Evolutionary conservation across 2,113 vertebrate species (phyloP).

Genomic region (Nibea albiflora): DNA sequence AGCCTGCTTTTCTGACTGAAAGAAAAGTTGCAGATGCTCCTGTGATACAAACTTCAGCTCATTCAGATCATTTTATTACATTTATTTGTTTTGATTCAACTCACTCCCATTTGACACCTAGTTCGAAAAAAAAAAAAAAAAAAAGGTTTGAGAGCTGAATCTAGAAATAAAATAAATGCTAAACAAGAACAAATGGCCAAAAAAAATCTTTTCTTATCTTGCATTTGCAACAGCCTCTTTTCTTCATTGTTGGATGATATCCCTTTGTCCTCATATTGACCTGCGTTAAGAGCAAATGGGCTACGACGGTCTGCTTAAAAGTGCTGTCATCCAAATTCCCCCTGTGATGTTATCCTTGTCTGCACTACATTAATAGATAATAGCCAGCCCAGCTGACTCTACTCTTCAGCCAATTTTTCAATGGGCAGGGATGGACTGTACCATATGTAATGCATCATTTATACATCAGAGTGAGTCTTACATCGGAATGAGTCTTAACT

Average conservation of each 20-base stretch:
- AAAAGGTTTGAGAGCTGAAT: background rate
- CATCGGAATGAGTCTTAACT: background rate
- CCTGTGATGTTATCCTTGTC: constrained; percentile 33
- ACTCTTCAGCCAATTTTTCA: constrained; percentile 16
- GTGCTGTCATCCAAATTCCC: constrained; percentile 16
- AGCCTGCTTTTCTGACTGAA: constrained; percentile 18
- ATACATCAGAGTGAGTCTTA: background rate
- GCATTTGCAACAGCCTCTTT: background rate
- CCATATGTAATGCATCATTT: constrained; percentile 17
- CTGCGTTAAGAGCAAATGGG: background rate
- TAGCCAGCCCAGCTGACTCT: background rate
- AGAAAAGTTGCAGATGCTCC: constrained; percentile 6
- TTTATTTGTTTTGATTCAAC: background rate
- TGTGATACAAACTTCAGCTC: background rate
- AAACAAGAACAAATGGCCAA: too few species aligned
- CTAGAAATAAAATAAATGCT: background rate
- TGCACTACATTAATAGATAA: constrained; percentile 31
- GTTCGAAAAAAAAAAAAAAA: constrained; percentile 1
- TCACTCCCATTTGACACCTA: background rate
- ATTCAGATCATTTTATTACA: background rate
- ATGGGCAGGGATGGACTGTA: background rate
- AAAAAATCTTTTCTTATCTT: background rate
- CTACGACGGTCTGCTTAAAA: background rate
- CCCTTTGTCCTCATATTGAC: background rate
- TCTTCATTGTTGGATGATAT: background rate